Conservation (phyloP, 2,797 vertebrate genomes). For the Champsocephalus esox region DNA sequence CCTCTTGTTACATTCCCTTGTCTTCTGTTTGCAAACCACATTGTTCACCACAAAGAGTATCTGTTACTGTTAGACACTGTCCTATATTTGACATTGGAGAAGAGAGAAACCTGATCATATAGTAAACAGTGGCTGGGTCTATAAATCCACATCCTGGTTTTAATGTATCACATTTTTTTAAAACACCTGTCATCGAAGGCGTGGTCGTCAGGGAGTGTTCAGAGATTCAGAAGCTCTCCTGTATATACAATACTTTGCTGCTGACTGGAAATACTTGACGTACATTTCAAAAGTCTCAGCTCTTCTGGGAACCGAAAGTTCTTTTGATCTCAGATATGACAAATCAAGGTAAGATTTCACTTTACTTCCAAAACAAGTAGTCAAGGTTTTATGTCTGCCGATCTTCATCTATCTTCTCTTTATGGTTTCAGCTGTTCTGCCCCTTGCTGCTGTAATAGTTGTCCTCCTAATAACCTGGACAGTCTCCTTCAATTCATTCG, state of each 20-base stretch:
- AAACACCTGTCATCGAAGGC: background rate
- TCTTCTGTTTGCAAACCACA: background rate
- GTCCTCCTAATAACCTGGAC: constrained; percentile 57
- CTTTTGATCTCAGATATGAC: constrained; percentile 64
- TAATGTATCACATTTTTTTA: background rate
- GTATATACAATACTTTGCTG: background rate
- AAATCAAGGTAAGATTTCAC: constrained; percentile 70
- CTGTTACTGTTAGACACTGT: constrained; percentile 11
- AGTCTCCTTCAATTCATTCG: constrained; percentile 33
- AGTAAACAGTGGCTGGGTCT: constrained; percentile 42
- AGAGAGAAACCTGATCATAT: constrained; percentile 55
- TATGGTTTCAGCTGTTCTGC: constrained; percentile 58
- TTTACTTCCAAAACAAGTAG: constrained; percentile 4
- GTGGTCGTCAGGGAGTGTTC: background rate
- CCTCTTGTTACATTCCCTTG: constrained; percentile 1
- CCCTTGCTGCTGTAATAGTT: constrained; percentile 23
- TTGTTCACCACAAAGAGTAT: constrained; percentile 29
- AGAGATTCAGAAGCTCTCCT: constrained; percentile 31
- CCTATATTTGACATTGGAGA: constrained; percentile 10
- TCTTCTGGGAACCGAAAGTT: background rate
- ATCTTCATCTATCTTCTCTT: constrained; percentile 15
- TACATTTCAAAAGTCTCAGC: constrained; percentile 25
- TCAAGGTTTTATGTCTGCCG: constrained; percentile 6
- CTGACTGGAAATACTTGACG: constrained; percentile 26
- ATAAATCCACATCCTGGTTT: constrained; percentile 54